Conservation (phyloP, 2,797 vertebrate genomes). For the Lithobates sylvaticus region DNA sequence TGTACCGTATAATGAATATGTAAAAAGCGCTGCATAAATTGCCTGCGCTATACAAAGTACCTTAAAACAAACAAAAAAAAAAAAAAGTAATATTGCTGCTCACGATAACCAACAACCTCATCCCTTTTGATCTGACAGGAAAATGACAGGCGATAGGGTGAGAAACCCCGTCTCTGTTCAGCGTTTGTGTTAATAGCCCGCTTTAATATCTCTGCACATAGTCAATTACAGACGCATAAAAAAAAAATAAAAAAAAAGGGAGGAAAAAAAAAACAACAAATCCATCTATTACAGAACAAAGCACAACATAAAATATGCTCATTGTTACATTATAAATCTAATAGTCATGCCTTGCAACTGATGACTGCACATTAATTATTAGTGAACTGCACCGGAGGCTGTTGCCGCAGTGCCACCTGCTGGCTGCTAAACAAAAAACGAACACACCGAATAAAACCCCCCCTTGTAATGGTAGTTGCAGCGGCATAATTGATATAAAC, state of each 20-base stretch:
- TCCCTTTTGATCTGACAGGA: background rate
- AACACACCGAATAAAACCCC: background rate
- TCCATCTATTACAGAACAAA: constrained; percentile 35
- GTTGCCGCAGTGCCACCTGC: constrained; percentile 69
- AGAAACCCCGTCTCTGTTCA: background rate
- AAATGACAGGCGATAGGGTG: background rate
- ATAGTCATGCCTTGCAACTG: constrained; percentile 3
- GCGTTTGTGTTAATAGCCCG: background rate
- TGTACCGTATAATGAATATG: too few species aligned
- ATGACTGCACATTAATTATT: constrained; percentile 34
- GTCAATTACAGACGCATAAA: constrained; percentile 15
- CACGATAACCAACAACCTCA: background rate
- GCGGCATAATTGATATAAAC: constrained; percentile 22
- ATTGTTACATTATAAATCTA: constrained; percentile 7
- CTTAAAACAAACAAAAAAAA: too few species aligned
- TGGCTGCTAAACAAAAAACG: constrained; percentile 50
- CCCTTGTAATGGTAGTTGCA: constrained; percentile 1
- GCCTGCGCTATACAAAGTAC: too few species aligned
- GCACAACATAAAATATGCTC: constrained; percentile 35
- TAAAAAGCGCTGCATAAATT: too few species aligned
- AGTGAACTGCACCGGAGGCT: background rate
- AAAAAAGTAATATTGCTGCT: background rate
- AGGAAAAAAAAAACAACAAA: background rate
- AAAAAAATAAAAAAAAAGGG: background rate
- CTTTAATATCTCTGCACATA: background rate